Evolutionary conservation across 2,113 vertebrate genomes (phyloP).

Genomic region (Menidia beryllina): DNA sequence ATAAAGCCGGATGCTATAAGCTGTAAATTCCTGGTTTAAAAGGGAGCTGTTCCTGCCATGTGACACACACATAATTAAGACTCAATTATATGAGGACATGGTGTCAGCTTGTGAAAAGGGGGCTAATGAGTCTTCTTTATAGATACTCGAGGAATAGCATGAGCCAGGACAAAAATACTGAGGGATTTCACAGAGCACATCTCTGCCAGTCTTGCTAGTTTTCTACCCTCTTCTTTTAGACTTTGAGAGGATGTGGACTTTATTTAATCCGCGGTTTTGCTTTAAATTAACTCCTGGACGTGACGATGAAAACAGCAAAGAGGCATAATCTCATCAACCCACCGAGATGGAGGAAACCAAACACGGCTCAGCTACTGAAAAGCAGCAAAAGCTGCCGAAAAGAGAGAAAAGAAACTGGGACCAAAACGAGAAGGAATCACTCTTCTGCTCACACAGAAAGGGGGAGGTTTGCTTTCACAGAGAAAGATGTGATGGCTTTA

Average conservation of each 20-base stretch:
- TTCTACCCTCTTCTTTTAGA: no score
- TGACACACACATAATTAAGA: no score
- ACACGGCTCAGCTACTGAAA: background rate
- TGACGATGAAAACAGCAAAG: no score
- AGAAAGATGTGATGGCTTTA: background rate
- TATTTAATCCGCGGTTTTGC: no score
- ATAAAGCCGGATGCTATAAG: background rate
- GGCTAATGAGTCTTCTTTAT: background rate
- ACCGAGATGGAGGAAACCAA: no score
- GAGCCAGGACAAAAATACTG: background rate
- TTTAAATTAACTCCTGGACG: no score
- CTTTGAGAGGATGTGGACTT: no score
- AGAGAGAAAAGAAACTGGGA: background rate
- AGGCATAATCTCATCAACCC: no score
- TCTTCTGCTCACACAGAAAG: background rate
- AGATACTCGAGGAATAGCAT: background rate
- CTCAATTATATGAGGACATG: no score
- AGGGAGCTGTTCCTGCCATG: no score
- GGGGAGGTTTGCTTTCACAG: no score
- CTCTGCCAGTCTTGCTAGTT: background rate
- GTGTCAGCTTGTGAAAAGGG: background rate
- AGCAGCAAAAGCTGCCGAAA: background rate
- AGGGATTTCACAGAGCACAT: background rate
- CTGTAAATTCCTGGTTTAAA: background rate
- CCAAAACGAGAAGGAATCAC: background rate